These are phyloP conservation scores for Myocastor coypus DNA, from an alignment of 2,113 vertebrate species.

Conservation along the genomic window DNA sequence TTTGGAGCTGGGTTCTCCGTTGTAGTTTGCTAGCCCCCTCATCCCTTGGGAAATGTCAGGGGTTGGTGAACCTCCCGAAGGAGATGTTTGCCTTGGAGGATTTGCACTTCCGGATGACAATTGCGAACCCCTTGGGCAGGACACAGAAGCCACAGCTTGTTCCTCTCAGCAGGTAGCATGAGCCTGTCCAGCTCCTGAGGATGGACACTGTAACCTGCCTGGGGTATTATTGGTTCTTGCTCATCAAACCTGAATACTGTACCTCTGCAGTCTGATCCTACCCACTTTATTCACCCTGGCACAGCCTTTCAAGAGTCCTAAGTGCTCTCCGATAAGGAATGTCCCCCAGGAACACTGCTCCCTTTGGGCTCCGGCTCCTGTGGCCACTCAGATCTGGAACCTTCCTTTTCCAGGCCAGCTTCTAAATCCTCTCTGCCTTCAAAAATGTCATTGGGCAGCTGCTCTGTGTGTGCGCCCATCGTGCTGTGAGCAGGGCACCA, in stretches of 20 bases:
- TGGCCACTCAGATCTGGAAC: background rate
- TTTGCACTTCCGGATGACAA: background rate
- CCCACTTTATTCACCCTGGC: background rate
- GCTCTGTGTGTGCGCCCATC: background rate
- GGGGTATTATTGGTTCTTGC: background rate
- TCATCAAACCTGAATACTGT: background rate
- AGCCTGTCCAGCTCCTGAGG: background rate
- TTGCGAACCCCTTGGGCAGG: background rate
- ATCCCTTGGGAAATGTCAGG: background rate
- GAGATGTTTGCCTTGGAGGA: background rate
- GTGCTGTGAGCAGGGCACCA: accelerated
- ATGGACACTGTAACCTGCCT: background rate
- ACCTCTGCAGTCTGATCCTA: background rate
- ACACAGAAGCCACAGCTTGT: background rate
- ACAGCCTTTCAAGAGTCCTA: background rate
- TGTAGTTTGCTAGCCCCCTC: background rate
- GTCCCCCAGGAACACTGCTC: background rate
- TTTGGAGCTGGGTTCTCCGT: background rate
- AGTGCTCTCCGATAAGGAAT: background rate
- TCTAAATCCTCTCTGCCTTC: background rate
- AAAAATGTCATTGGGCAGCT: background rate
- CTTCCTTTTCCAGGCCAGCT: background rate
- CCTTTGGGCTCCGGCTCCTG: background rate
- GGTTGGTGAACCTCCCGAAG: background rate
- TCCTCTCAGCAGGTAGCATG: background rate